A percentile compares a stretch with the other conserved stretches of the same genome.
Evolutionary conservation across 2,888 invertebrate species (phyloP).

Genomic region (Aleiodes testaceus): DNA sequence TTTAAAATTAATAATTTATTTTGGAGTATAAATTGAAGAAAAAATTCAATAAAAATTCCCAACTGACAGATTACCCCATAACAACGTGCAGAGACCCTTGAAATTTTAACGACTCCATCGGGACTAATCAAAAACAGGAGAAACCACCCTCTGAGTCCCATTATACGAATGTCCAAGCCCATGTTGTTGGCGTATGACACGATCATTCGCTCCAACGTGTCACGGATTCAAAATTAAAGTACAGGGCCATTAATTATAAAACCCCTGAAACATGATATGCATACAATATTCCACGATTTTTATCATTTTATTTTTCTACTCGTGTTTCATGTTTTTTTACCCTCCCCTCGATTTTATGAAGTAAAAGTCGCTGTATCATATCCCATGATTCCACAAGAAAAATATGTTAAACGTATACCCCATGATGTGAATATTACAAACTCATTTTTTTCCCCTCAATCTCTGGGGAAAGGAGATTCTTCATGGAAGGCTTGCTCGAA

Average conservation of each 20-base stretch:
- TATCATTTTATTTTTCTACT: background rate
- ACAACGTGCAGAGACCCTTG: slow-evolving; percentile 1
- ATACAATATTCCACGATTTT: too few species aligned
- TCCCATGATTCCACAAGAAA: background rate
- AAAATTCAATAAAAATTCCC: slow-evolving; percentile 1
- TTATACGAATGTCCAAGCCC: background rate
- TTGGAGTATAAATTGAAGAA: too few species aligned
- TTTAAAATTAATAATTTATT: too few species aligned
- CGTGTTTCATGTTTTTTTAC: background rate
- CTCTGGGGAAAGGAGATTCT: background rate
- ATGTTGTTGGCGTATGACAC: background rate
- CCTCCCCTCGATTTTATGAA: background rate
- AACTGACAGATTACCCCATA: background rate
- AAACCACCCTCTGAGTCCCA: background rate
- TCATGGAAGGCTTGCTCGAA: background rate
- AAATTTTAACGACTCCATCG: slow-evolving; percentile 25
- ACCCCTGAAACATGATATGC: too few species aligned
- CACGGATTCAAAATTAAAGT: background rate
- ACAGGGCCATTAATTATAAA: background rate
- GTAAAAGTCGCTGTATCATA: slow-evolving; percentile 1
- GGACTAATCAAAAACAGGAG: slow-evolving; percentile 6
- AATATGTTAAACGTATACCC: background rate
- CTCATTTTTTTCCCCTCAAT: background rate
- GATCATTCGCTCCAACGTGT: background rate
- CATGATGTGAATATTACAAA: background rate